Conservation (phyloP, 2,888 invertebrate species). For the Luperina testacea region DNA sequence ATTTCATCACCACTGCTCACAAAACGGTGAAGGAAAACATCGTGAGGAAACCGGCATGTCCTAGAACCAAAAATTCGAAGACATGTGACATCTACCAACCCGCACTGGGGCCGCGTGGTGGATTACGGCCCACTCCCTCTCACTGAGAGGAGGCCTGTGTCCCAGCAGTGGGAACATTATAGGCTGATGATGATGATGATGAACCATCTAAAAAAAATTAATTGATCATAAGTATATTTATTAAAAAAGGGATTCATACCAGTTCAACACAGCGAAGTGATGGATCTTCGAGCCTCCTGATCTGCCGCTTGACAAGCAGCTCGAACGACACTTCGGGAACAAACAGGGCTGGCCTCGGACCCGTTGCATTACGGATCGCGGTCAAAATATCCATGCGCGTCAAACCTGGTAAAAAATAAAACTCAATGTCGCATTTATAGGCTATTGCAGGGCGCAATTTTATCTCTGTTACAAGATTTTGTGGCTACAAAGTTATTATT, state of each 20-base stretch:
- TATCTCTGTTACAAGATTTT: neutral
- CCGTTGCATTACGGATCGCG: slow-evolving; percentile 99
- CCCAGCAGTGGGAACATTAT: no score
- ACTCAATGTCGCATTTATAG: neutral
- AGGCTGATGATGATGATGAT: no score
- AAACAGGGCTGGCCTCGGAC: slow-evolving; percentile 96
- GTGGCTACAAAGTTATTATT: neutral
- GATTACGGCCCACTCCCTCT: no score
- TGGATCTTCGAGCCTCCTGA: slow-evolving; percentile 98
- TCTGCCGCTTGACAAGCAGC: slow-evolving; percentile 98
- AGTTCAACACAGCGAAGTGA: slow-evolving; percentile 99
- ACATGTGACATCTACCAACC: no score
- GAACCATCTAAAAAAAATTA: neutral
- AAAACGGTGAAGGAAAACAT: no score
- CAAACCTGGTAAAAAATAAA: slow-evolving; percentile 86
- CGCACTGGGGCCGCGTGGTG: no score
- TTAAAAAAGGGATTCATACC: slow-evolving; percentile 78
- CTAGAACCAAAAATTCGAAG: no score
- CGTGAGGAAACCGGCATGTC: no score
- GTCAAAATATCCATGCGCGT: slow-evolving; percentile 99
- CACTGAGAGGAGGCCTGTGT: no score
- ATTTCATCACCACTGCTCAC: no score
- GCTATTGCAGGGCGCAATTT: neutral
- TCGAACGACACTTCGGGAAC: slow-evolving; percentile 99
- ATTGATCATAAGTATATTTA: neutral